Evolutionary conservation across 2,888 invertebrate genomes (phyloP), one percentile per base, ranked within the genome.

Genomic region (Volucella inflata): DNA sequence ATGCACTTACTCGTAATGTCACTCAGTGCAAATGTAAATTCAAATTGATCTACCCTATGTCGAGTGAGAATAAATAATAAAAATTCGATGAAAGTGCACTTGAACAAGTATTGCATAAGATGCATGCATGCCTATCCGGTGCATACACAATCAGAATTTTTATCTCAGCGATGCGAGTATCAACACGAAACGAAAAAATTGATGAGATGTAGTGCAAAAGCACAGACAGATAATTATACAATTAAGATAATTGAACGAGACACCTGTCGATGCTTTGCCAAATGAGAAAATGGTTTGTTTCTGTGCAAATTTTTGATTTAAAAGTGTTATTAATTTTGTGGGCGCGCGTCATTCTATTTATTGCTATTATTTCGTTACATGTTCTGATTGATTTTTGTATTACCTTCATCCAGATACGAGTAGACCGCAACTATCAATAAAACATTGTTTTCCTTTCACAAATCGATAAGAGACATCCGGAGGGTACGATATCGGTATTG

Each of bases 181-280:
- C 36, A 38, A 40, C 57, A 12, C 48, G 59, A 17, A n/a, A n/a
- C n/a, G n/a, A n/a, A n/a, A 40, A 40, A 40, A 60, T 30, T 60
- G 42, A 60, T 38, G 16, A 12, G 16, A 30, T 42, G 14, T 40
- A 50, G 59, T 38, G 46, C 21, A 48, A 48, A 48, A 36, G n/a
- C 16, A 42, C 21, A 8, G 11, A 12, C n/a, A 70, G 36, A 17
- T 57, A 46, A n/a, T 71, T 53, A 53, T 44, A 53, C 53, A 11
- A 1, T 55, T 6, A 11, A 14, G 21, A 30, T 68, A 55, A 68
- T 55, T 44, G 16, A 16, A 30, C 38, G 14, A 55, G 46, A 55
- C 44, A 55, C 55, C 68, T 68, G 67, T 36, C 42, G 44, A 16
- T 55, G 53, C 30, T 53, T 53, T 42, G n/a, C 1, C 40, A 57